phyloP scores from a whole-genome alignment of 2,113 vertebrate species.

The Alexandromys fortis region DNA sequence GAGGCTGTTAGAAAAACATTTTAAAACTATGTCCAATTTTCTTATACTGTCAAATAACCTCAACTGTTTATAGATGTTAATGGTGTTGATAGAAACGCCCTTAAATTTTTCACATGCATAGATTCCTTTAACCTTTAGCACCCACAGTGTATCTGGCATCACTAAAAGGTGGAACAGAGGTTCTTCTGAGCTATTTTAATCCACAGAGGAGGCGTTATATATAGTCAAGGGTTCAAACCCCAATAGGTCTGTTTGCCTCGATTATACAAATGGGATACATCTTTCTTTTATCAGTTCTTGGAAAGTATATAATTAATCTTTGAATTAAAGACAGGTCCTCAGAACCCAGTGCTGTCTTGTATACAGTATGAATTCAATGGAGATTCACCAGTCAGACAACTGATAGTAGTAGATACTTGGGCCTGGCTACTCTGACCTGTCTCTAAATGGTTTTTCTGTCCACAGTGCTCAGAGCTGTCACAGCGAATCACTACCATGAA shows the following conservation, averaged over 20 bases:
- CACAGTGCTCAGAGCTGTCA: background rate
- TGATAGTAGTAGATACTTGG: background rate
- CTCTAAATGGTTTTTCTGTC: constrained; percentile 1
- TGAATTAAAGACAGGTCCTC: background rate
- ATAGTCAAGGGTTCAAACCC: background rate
- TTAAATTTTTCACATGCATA: background rate
- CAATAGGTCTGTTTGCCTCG: background rate
- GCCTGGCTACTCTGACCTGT: background rate
- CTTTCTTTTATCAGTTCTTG: background rate
- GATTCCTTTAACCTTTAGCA: constrained; percentile 15
- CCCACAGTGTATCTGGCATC: background rate
- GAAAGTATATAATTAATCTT: constrained; percentile 4
- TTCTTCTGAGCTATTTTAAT: background rate
- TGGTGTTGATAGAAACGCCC: background rate
- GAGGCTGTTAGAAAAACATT: background rate
- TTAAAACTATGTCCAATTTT: background rate
- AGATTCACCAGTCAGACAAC: background rate
- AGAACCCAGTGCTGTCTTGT: background rate
- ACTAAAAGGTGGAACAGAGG: background rate
- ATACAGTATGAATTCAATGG: constrained; percentile 1
- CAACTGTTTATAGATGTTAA: background rate
- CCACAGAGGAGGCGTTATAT: background rate
- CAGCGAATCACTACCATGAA: background rate
- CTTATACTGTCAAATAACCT: background rate
- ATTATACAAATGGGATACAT: background rate